phyloP scores from a whole-genome alignment of 2,797 vertebrate genomes.

The Peromyscus aztecus region DNA sequence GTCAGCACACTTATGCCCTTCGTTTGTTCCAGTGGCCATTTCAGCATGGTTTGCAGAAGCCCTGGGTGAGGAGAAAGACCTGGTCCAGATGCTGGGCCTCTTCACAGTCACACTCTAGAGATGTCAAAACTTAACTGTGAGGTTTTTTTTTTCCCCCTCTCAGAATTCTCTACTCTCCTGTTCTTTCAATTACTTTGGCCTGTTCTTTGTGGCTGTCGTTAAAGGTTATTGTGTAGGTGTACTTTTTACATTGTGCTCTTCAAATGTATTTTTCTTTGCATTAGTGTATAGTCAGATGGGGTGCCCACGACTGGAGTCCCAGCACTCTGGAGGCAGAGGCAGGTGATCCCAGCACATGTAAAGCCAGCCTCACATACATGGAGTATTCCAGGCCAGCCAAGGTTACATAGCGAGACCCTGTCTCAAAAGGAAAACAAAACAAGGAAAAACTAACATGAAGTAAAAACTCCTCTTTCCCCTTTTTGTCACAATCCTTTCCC shows the following conservation, averaged over 20 bases:
- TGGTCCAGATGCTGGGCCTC: neutral
- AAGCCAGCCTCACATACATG: neutral
- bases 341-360: neutral
- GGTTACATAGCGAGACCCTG: too few relatives aligned
- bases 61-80: neutral
- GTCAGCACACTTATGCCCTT: neutral
- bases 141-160: neutral
- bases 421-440: neutral
- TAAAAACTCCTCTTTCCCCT: neutral
- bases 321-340: neutral
- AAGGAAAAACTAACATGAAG: neutral
- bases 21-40: neutral
- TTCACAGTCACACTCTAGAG: neutral
- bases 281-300: neutral
- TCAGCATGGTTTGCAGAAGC: neutral
- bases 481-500: neutral
- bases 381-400: neutral
- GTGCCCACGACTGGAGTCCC: neutral
- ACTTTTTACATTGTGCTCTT: neutral
- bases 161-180: neutral
- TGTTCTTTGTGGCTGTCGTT: neutral
- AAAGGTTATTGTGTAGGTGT: neutral
- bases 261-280: neutral
- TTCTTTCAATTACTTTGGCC: neutral
- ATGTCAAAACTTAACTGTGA: neutral